phyloP scores from a whole-genome alignment of 2,888 invertebrate genomes.

The Acronicta psi region DNA sequence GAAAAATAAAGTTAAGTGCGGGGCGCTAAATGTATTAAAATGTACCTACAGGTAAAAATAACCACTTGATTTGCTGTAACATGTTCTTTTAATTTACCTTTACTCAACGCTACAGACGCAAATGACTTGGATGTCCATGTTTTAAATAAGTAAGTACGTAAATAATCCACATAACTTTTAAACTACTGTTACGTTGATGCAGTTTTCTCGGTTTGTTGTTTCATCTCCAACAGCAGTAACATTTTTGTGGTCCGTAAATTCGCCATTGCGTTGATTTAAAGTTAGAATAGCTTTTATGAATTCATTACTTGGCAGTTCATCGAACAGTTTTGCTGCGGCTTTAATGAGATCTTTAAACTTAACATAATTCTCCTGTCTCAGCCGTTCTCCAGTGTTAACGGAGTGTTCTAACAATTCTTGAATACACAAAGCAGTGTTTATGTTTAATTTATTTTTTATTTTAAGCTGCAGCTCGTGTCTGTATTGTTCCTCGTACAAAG shows the following conservation, averaged over 20 bases:
- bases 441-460: conserved; percentile 1
- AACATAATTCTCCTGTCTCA: not conserved
- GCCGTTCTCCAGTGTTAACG: not conserved
- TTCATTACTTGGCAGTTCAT: not conserved
- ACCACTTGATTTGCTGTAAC: no score
- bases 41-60: no score
- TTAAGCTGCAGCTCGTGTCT: not conserved
- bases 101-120: not conserved
- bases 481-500: conserved; percentile 16
- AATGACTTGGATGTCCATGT: not conserved
- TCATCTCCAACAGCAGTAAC: not conserved
- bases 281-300: conserved; percentile 5
- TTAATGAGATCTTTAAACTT: conserved; percentile 2
- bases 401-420: conserved; percentile 6
- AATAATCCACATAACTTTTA: no score
- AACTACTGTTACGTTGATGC: not conserved
- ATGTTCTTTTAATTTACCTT: not conserved
- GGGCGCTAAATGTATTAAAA: no score
- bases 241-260: not conserved
- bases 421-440: conserved; percentile 1
- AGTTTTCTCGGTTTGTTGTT: not conserved
- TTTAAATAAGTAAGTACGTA: not conserved
- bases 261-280: not conserved
- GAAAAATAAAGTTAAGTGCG: no score
- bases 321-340: conserved; percentile 1